Conservation (phyloP, 2,888 invertebrate genomes). For the Nymphalis c-album region DNA sequence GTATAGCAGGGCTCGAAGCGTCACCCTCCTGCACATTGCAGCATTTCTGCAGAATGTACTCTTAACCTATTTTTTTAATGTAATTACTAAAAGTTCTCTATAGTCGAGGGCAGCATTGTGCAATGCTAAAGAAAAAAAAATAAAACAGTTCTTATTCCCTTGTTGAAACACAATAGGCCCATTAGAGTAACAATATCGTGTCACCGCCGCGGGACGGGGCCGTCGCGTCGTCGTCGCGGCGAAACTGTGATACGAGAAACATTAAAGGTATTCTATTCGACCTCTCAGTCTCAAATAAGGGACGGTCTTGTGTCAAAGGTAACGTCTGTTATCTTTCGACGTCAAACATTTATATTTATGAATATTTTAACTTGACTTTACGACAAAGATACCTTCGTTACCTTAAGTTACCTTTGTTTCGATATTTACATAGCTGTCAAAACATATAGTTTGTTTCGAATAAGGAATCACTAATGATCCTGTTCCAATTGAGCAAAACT, state of each 20-base stretch:
- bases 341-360: too few species aligned
- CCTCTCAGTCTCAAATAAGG: neutral
- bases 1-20: too few species aligned
- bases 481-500: too few species aligned
- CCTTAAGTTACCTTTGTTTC: too few species aligned
- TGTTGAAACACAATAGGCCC: slow-evolving; percentile 17
- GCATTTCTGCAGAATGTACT: neutral
- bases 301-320: neutral
- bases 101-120: slow-evolving; percentile 6
- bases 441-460: too few species aligned
- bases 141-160: slow-evolving; percentile 11
- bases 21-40: neutral
- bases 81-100: slow-evolving; percentile 12
- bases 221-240: neutral
- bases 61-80: slow-evolving; percentile 11
- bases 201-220: slow-evolving; percentile 4
- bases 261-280: slow-evolving; percentile 8
- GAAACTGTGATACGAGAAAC: neutral
- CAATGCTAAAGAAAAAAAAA: slow-evolving; percentile 8
- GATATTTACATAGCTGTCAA: too few species aligned
- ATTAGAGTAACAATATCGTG: slow-evolving; percentile 17
- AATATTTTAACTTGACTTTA: too few species aligned
- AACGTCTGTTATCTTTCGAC: neutral
- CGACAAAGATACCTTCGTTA: too few species aligned
- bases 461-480: too few species aligned